phyloP scores from a whole-genome alignment of 2,888 invertebrate species.

The Ypsolopha scabrella region DNA sequence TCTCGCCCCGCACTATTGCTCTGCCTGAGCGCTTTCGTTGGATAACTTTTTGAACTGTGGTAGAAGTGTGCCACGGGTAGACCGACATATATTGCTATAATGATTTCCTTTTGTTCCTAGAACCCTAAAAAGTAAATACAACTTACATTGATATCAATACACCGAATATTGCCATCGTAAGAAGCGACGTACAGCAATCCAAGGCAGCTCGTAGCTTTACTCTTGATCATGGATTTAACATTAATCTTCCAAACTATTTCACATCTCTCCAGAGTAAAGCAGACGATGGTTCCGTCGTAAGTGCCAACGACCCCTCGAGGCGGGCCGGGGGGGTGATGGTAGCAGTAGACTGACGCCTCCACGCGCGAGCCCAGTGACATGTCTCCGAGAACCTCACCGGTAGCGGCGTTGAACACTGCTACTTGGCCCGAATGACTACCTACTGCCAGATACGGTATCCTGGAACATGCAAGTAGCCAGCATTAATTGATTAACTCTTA shows the following conservation, averaged over 20 bases:
- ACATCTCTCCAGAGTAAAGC: slow-evolving; percentile 67
- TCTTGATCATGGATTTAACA: slow-evolving; percentile 75
- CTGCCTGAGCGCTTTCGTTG: no score
- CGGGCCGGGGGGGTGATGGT: slow-evolving; percentile 17
- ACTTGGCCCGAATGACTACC: slow-evolving; percentile 79
- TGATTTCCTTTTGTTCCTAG: no score
- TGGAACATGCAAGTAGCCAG: slow-evolving; percentile 22
- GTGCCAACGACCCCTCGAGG: slow-evolving; percentile 77
- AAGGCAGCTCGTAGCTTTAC: slow-evolving; percentile 45
- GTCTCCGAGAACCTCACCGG: slow-evolving; percentile 60
- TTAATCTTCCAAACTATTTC: slow-evolving; percentile 71
- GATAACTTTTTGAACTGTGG: no score
- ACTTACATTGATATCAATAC: slow-evolving; percentile 65
- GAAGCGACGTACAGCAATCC: slow-evolving; percentile 74
- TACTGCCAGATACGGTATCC: slow-evolving; percentile 45
- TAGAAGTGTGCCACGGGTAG: no score
- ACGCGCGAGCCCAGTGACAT: slow-evolving; percentile 75
- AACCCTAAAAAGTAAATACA: background rate
- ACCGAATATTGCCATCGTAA: slow-evolving; percentile 77
- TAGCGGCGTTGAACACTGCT: slow-evolving; percentile 65
- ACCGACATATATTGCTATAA: no score
- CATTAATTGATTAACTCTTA: background rate
- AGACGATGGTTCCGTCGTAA: slow-evolving; percentile 80
- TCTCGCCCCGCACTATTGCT: no score
- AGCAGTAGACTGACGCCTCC: slow-evolving; percentile 73